These are phyloP conservation scores for Halcyon malimbica DNA, from an alignment of 2,113 vertebrate genomes.

Conservation along the genomic window DNA sequence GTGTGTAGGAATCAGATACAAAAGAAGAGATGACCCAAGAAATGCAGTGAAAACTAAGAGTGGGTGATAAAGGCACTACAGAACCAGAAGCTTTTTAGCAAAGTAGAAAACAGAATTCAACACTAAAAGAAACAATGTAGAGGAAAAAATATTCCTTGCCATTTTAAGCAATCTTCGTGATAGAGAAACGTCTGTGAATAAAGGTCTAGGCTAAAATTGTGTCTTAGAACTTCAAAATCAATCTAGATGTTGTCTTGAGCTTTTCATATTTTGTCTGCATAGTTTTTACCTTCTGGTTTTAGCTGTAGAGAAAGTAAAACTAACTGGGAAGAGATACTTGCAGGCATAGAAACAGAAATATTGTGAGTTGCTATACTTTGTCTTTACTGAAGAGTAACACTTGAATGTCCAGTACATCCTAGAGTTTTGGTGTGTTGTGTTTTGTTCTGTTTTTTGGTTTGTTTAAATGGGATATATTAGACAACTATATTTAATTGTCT, in stretches of 20 bases:
- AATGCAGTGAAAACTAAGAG: constrained; percentile 30
- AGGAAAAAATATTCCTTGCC: not conserved
- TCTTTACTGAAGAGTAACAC: not conserved
- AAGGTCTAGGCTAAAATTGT: constrained; percentile 3
- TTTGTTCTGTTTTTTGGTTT: not conserved
- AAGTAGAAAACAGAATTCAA: constrained; percentile 22
- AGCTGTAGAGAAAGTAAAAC: not conserved
- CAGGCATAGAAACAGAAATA: not conserved
- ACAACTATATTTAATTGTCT: not conserved
- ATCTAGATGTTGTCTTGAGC: not conserved
- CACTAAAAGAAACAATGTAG: not conserved
- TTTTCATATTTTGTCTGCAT: not conserved
- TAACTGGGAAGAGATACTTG: not conserved
- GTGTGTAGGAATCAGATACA: constrained; percentile 41
- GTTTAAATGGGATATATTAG: not conserved
- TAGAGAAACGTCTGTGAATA: constrained; percentile 35
- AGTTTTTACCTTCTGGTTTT: not conserved
- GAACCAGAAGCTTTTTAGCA: constrained; percentile 22
- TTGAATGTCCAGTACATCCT: not conserved
- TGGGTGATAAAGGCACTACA: constrained; percentile 24
- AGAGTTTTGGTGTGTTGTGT: not conserved
- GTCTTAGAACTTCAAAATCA: not conserved
- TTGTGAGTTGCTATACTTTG: not conserved
- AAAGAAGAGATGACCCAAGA: constrained; percentile 46
- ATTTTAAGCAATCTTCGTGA: constrained; percentile 35